These are phyloP conservation scores for Coracias cyanogaster DNA, from an alignment of 2,797 vertebrate species.

Conservation along the genomic window DNA sequence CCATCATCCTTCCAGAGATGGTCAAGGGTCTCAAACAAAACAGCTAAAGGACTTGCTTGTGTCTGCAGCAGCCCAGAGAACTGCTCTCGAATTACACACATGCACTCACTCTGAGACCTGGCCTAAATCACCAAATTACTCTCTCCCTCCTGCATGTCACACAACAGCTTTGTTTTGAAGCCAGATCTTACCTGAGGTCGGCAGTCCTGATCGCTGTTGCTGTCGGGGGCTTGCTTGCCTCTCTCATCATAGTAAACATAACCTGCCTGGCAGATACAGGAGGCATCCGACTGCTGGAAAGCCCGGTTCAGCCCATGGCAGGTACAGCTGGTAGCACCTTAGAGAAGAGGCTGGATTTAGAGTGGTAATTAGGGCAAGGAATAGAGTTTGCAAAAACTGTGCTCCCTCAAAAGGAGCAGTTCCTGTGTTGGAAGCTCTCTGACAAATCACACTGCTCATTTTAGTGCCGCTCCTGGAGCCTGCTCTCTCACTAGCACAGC, in stretches of 20 bases:
- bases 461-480: neutral
- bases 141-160: neutral
- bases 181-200: conserved; percentile 84
- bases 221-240: conserved; percentile 80
- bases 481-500: neutral
- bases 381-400: rapidly evolving
- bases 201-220: conserved; percentile 87
- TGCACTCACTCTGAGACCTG: rapidly evolving
- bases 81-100: neutral
- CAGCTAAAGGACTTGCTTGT: neutral
- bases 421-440: neutral
- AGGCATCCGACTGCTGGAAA: conserved; percentile 92
- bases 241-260: conserved; percentile 88
- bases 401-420: neutral
- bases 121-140: neutral
- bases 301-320: conserved; percentile 89
- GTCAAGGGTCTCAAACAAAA: neutral
- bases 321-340: conserved; percentile 87
- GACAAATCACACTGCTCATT: neutral
- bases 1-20: neutral
- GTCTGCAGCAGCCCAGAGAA: neutral
- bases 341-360: neutral
- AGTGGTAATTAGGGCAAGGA: neutral
- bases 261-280: conserved; percentile 90
- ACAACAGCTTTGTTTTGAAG: neutral